Evolutionary conservation across 2,113 vertebrate genomes (phyloP).

Genomic region (Serilophus lunatus): DNA sequence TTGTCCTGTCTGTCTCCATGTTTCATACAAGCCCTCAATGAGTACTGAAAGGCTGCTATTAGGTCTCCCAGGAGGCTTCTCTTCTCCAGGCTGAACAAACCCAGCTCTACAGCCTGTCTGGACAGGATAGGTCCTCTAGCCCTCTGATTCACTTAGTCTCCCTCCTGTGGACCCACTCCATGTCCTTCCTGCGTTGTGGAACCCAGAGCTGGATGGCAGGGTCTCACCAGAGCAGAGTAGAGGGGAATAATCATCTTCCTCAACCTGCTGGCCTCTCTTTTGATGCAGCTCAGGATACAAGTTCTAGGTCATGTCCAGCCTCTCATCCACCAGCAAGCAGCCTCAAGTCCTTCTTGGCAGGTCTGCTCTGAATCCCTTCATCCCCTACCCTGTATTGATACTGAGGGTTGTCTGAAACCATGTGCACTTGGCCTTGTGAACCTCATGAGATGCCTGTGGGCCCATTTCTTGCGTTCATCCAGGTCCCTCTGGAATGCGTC

Average conservation of each 20-base stretch:
- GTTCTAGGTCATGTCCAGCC: background rate
- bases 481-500: background rate
- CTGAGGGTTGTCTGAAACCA: rapidly evolving
- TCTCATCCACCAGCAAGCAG: background rate
- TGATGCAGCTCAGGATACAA: background rate
- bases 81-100: background rate
- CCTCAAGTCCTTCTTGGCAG: background rate
- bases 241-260: background rate
- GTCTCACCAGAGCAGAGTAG: background rate
- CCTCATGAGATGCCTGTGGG: background rate
- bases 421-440: background rate
- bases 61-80: background rate
- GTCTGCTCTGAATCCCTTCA: background rate
- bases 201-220: background rate
- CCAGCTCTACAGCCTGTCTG: background rate
- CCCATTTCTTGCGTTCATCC: rapidly evolving
- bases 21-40: background rate
- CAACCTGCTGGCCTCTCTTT: background rate
- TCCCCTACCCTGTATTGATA: background rate
- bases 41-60: background rate
- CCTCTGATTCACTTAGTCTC: background rate
- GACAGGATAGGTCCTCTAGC: background rate
- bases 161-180: background rate
- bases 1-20: background rate
- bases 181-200: background rate